Evolutionary conservation across 2,113 vertebrate genomes (phyloP), one percentile per base, ranked within the genome.

Genomic region (Indicator maculatus): DNA sequence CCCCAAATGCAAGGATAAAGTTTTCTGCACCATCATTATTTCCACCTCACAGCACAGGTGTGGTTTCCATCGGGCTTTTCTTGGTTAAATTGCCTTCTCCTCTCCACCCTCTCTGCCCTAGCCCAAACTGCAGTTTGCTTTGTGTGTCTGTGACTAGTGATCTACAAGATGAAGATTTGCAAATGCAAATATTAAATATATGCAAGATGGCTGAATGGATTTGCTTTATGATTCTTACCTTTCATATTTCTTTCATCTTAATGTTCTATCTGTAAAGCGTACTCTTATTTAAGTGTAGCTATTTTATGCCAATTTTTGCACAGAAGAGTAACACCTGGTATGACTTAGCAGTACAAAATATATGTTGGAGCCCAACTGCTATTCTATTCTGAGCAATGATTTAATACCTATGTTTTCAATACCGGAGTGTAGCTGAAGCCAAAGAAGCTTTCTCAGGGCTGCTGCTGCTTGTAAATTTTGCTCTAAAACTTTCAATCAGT

Each of bases 21-120:
- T 93, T 96, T 91, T 91, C 44, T 4, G 5, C 31, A 7, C 31
- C 0, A 5, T 86, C 45, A 0, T 92, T 80, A 81, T 83, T 95
- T 95, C 82, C 56, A 85, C 50, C 80, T 95, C 36, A 31, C 30
- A 83, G 80, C 86, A 79, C 76, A 88, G 95, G 83, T 94, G 69
- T 31, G 66, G 79, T 89, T 9, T 45, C 76, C 50, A n/a, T 67
- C 65, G 1, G 79, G 41, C 44, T 88, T 71, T 55, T 39, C 73
- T 72, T 67, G 53, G 39, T 67, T 20, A 59, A 65, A 66, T 41
- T 71, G 13, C 38, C 56, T 64, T 95, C 61, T 60, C 56, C 59
- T 86, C 63, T 88, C 65, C 5, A 7, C 78, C 92, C 77, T 93
- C 61, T 85, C 41, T 90, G 83, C 60, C 60, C 59, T 95, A 13